Evolutionary conservation across 2,888 invertebrate species (phyloP).

Genomic region (Drosophila picticornis): DNA sequence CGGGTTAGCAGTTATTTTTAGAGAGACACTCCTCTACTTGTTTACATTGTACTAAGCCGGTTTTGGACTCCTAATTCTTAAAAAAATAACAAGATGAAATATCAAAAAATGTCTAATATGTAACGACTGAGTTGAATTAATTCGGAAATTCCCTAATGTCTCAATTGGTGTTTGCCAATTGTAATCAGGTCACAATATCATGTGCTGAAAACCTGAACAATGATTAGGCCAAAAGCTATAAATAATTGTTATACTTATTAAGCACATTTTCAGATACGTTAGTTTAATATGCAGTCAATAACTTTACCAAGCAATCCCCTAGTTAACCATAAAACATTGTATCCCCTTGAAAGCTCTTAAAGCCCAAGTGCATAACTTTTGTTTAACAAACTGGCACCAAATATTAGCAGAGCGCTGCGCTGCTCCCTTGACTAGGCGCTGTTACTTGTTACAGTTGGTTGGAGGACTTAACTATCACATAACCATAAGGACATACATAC

Average conservation of each 20-base stretch:
- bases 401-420: conserved; percentile 20
- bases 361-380: conserved; percentile 51
- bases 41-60: neutral
- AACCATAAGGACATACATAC: neutral
- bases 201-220: neutral
- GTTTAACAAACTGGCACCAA: conserved; percentile 34
- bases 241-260: neutral
- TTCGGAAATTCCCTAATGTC: neutral
- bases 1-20: neutral
- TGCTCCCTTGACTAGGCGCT: conserved; percentile 9
- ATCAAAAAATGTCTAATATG: neutral
- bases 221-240: neutral
- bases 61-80: neutral
- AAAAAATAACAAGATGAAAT: neutral
- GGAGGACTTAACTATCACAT: neutral
- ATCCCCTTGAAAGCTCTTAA: conserved; percentile 7
- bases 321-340: conserved; percentile 51
- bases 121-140: neutral
- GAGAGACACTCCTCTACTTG: neutral
- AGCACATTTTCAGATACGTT: neutral
- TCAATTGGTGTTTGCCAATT: neutral
- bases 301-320: conserved; percentile 44
- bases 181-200: neutral
- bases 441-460: conserved; percentile 4
- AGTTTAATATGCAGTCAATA: conserved; percentile 36